These are phyloP conservation scores for Pelobates cultripes DNA, from an alignment of 2,797 vertebrate genomes.

Conservation along the genomic window DNA sequence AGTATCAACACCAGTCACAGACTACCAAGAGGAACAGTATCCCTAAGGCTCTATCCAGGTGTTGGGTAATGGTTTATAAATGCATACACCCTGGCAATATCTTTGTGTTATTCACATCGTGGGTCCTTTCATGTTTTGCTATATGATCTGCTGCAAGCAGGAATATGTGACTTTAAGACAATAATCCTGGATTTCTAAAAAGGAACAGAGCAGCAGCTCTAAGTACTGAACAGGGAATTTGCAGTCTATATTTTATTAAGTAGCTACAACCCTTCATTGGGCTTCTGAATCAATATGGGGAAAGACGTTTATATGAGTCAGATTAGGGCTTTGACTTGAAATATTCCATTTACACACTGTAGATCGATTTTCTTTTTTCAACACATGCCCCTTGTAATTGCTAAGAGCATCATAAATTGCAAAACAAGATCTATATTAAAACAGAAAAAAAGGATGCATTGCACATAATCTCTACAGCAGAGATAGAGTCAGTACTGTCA, in stretches of 20 bases:
- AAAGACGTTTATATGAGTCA: slow-evolving; percentile 56
- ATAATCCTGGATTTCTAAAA: slow-evolving; percentile 22
- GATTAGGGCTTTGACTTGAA: slow-evolving; percentile 50
- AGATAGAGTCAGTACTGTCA: slow-evolving; percentile 45
- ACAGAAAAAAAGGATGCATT: slow-evolving; percentile 14
- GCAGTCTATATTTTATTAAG: slow-evolving; percentile 51
- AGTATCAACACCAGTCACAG: no score
- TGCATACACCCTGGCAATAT: no score
- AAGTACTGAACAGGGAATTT: slow-evolving; percentile 47
- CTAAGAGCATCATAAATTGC: slow-evolving; percentile 57
- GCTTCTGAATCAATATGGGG: slow-evolving; percentile 53
- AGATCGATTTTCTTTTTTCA: slow-evolving; percentile 54
- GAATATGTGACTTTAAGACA: slow-evolving; percentile 12
- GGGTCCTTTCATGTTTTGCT: no score
- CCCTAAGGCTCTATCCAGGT: no score
- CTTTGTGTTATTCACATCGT: no score
- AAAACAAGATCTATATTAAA: slow-evolving; percentile 56
- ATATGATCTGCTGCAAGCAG: neutral
- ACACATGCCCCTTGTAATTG: slow-evolving; percentile 53
- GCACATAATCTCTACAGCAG: slow-evolving; percentile 42
- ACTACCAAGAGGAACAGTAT: no score
- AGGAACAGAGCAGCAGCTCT: neutral
- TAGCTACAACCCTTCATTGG: slow-evolving; percentile 51
- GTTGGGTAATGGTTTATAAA: no score
- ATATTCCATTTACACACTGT: slow-evolving; percentile 56